Base-by-base conservation (phyloP, 2,113 vertebrate species). In the Syngnathus typhle region DNA sequence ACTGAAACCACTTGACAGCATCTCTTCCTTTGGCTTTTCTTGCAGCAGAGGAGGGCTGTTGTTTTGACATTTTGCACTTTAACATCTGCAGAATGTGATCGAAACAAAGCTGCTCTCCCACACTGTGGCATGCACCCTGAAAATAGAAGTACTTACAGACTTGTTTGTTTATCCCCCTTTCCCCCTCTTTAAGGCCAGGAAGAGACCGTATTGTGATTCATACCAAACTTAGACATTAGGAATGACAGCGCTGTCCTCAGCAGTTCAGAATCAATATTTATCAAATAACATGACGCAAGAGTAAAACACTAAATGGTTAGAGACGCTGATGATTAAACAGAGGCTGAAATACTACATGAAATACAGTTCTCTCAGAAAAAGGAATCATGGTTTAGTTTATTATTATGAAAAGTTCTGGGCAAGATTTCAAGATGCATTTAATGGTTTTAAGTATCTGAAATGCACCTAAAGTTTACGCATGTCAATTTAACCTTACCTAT, bases 31-130 rank as follows among this genome's bases (percentile, higher is more conserved):
- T 67, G 51, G 62, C 71, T 69, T 82, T 80, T 38, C 68, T 38
- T 9, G n/a, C 58, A n/a, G 15, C 6, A n/a, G 6, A 23, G 60
- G 39, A 21, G 0, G 56, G 1, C 8, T 21, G 41, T 77, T 88
- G 84, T 88, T 88, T 74, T 85, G 82, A 85, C 87, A 81, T 84
- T 79, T 32, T 90, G 88, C 82, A 85, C 88, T 88, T 88, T 85
- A 82, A 88, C 88, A 84, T 92, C 71, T 82, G 27, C 84, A 90
- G 88, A 90, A 91, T 89, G 88, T 69, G 71, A 84, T 68, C 67
- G 81, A 82, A 86, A 82, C 61, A 76, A 80, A 90, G 89, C 90
- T 90, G 89, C 84, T 86, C 87, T 91, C 91, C 91, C 89, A 91
- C 90, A 92, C 83, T 85, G 83, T 55, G 15, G 62, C 86, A 52